Base-by-base conservation (phyloP, 2,888 invertebrate genomes). In the Zygothrica quintamaculata region DNA sequence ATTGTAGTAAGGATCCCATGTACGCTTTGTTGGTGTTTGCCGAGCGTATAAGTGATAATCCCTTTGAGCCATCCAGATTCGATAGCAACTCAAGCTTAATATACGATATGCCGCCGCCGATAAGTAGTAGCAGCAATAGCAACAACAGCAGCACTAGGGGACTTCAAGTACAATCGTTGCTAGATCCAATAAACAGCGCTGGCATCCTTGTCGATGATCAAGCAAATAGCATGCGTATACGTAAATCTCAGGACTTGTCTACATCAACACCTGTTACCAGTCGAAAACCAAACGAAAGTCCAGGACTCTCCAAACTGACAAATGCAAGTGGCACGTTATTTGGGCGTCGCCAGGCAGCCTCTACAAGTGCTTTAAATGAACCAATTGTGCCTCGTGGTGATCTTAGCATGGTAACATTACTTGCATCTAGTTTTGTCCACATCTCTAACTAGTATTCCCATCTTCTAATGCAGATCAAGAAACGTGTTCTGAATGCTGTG, bases 391-490 rank as follows among this genome's bases (percentile, higher is more conserved):
- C 80, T 1, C 72, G 60, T 8, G 84, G 82, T 13, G 87, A 81
- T 58, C 78, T 90, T 1, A 88, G 88, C 8, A 75, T 89, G 61
- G 90, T 90, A 36, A 33, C 58, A 37, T 11, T 2, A 3, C 13
- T 22, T 8, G 9, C 9, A 18, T 4, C 12, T n/a, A 34, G 26
- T 15, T 47, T 15, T n/a, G 7, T 22, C 5, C 18, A n/a, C n/a
- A n/a, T n/a, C n/a, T n/a, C n/a, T n/a, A n/a, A n/a, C n/a, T n/a
- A n/a, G n/a, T n/a, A n/a, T n/a, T n/a, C n/a, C n/a, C n/a, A n/a
- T n/a, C n/a, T n/a, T n/a, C n/a, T n/a, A n/a, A n/a, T 56, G 1
- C 44, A 90, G 91, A 89, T 91, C 4, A 91, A 90, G 68, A 89
- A 90, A 65, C 88, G 91, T 1, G 88, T 91, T 7, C 78, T 89